Conservation (phyloP, 2,888 invertebrate species). For the Clitarchus hookeri region DNA sequence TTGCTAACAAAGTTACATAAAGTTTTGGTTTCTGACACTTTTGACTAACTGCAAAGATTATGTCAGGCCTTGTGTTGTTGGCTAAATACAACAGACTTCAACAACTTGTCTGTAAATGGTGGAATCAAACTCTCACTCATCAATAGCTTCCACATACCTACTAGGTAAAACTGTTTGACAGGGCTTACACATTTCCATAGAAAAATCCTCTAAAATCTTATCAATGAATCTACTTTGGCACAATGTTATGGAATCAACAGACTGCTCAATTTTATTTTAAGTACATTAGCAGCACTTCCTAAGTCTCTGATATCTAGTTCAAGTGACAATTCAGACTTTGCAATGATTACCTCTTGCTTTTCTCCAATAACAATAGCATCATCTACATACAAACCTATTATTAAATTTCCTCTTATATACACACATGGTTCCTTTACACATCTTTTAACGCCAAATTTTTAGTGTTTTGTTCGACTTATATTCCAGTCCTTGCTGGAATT, state of each 20-base stretch:
- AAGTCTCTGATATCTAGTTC: not conserved
- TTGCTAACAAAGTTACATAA: not conserved
- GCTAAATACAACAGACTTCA: not conserved
- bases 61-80: not conserved
- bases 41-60: not conserved
- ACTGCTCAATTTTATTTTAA: not conserved
- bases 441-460: not conserved
- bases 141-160: not conserved
- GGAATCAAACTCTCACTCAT: not conserved
- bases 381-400: slow-evolving; percentile 17
- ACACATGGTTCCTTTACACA: not conserved
- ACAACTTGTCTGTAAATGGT: not conserved
- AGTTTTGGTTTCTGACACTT: not conserved
- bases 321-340: not conserved
- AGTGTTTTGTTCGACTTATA: not conserved
- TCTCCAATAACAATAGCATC: not conserved
- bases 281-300: not conserved
- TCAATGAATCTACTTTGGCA: not conserved
- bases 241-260: not conserved
- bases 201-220: slow-evolving; percentile 15
- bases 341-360: not conserved
- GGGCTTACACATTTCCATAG: not conserved
- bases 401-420: not conserved
- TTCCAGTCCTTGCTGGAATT: slow-evolving; percentile 32
- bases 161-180: slow-evolving; percentile 21